phyloP scores from a whole-genome alignment of 2,797 vertebrate species.

The Propithecus deckenii region DNA sequence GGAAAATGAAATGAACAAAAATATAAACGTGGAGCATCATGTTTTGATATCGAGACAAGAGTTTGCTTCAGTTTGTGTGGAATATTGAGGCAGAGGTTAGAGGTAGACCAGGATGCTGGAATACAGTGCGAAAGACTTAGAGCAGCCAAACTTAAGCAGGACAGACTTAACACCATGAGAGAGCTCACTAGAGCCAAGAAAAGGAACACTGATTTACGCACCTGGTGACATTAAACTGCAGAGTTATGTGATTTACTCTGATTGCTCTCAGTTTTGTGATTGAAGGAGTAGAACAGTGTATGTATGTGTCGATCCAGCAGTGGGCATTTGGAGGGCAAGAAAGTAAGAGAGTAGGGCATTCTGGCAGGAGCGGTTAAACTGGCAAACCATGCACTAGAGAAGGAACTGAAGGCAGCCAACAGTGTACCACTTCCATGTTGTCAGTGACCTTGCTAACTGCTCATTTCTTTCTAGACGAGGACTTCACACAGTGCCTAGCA shows the following conservation, averaged over 20 bases:
- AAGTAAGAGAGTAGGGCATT: background rate
- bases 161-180: too few species aligned
- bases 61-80: background rate
- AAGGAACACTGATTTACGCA: background rate
- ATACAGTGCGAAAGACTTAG: background rate
- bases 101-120: background rate
- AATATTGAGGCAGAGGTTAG: background rate
- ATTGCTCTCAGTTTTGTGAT: rapidly evolving
- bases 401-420: background rate
- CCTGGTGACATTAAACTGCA: background rate
- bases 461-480: background rate
- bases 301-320: background rate
- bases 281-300: background rate
- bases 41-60: background rate
- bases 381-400: background rate
- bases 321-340: background rate
- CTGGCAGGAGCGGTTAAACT: background rate
- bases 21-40: background rate
- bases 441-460: background rate
- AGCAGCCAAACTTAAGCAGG: background rate
- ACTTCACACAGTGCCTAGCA: background rate
- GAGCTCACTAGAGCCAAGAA: background rate
- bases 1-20: background rate
- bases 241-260: background rate
- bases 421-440: background rate